A percentile compares a stretch with the other conserved stretches of the same genome.
phyloP scores from a whole-genome alignment of 2,113 vertebrate genomes.

The Ifrita kowaldi region DNA sequence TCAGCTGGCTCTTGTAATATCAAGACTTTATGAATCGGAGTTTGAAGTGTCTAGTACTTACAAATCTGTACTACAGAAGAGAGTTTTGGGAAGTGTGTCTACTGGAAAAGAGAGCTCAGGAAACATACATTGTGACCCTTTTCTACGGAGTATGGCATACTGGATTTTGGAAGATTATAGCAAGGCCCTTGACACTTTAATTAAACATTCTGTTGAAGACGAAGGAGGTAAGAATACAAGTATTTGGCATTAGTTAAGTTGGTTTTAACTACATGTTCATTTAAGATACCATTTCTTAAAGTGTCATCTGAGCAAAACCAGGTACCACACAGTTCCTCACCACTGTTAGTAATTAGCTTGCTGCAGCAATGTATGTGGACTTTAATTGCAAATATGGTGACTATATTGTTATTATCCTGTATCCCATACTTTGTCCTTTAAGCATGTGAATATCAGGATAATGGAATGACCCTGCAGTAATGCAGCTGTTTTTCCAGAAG shows the following conservation, averaged over 20 bases:
- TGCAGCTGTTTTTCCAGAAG: background rate
- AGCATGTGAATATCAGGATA: background rate
- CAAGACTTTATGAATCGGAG: constrained; percentile 90
- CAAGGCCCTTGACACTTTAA: constrained; percentile 87
- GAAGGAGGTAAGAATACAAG: constrained; percentile 63
- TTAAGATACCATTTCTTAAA: background rate
- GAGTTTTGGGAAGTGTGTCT: constrained; percentile 82
- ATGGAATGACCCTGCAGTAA: background rate
- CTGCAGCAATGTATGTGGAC: background rate
- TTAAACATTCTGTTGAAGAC: constrained; percentile 75
- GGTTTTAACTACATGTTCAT: background rate
- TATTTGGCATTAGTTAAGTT: background rate
- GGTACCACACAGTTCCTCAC: background rate
- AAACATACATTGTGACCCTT: constrained; percentile 81
- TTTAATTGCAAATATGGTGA: background rate
- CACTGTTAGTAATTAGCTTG: background rate
- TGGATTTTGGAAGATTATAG: constrained; percentile 96
- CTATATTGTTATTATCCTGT: background rate
- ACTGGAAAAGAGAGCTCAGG: constrained; percentile 68
- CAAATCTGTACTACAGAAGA: constrained; percentile 87
- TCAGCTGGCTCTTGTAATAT: constrained; percentile 92
- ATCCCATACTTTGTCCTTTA: background rate
- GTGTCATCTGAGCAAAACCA: background rate
- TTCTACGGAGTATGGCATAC: constrained; percentile 92
- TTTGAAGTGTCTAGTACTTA: constrained; percentile 89